These are phyloP conservation scores for Drosophila demipolita DNA, from an alignment of 2,888 invertebrate genomes.

Conservation along the genomic window DNA sequence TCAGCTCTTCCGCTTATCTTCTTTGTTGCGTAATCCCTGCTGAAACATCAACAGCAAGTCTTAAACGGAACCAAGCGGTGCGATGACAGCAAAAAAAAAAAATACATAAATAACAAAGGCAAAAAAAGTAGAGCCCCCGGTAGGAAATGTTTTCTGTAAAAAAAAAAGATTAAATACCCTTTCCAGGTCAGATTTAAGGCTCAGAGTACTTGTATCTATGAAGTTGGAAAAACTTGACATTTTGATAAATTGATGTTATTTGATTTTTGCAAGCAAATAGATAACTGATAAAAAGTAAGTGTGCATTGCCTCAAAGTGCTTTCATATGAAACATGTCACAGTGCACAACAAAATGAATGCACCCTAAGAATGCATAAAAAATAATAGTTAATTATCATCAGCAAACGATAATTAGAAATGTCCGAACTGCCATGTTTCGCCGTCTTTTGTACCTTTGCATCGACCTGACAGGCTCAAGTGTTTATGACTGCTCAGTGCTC, in stretches of 20 bases:
- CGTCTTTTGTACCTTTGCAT: not conserved
- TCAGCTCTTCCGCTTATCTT: conserved; percentile 53
- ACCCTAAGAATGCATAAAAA: not conserved
- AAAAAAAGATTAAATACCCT: not conserved
- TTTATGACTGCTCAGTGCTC: not conserved
- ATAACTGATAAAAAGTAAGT: not conserved
- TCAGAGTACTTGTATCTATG: not conserved
- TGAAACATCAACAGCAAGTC: conserved; percentile 42
- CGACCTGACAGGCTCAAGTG: not conserved
- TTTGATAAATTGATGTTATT: not conserved
- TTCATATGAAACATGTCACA: not conserved
- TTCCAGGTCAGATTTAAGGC: not conserved
- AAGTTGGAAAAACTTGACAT: not conserved
- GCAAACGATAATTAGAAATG: not conserved
- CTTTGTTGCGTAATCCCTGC: conserved; percentile 43
- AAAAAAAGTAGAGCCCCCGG: not conserved
- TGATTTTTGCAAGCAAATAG: not conserved
- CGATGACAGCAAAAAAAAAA: not conserved
- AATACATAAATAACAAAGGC: not conserved
- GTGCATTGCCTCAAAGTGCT: not conserved
- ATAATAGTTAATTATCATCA: not conserved
- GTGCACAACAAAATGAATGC: not conserved
- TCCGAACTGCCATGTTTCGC: not conserved
- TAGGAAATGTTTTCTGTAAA: not conserved
- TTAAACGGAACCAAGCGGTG: conserved; percentile 15